A percentile compares a stretch with the other conserved stretches of the same genome.
phyloP scores from a whole-genome alignment of 2,113 vertebrate species.

The Natator depressus region DNA sequence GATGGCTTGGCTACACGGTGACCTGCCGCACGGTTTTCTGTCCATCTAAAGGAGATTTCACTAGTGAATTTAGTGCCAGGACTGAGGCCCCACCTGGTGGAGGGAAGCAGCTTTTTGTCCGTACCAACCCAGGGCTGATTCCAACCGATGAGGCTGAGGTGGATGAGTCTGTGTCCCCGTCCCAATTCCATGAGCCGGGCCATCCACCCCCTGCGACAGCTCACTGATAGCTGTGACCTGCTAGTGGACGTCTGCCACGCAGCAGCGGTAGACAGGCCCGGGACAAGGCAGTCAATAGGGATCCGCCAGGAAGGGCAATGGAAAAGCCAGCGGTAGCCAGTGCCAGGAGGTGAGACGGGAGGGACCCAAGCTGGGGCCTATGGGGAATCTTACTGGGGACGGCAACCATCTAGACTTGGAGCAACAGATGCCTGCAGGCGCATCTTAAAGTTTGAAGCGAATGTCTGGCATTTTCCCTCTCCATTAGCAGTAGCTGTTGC shows the following conservation, averaged over 20 bases:
- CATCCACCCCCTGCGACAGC: neutral
- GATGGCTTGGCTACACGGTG: too few species aligned
- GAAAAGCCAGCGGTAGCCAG: rapidly evolving
- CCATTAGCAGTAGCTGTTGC: neutral
- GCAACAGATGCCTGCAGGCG: rapidly evolving
- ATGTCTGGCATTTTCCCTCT: conserved; percentile 22
- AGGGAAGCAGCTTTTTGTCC: neutral
- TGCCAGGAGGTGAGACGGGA: neutral
- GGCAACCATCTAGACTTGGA: rapidly evolving
- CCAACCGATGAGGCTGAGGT: neutral
- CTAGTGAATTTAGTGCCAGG: neutral
- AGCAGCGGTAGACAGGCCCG: too few species aligned
- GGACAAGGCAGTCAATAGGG: neutral
- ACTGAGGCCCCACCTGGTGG: neutral
- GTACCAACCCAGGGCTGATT: neutral
- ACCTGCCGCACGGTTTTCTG: neutral
- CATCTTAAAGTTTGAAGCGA: neutral
- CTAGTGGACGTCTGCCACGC: too few species aligned
- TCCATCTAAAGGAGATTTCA: neutral
- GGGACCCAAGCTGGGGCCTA: neutral
- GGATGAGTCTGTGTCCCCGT: neutral
- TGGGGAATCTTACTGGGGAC: rapidly evolving
- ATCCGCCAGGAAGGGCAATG: neutral
- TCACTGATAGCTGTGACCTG: too few species aligned
- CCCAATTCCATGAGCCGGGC: neutral